Evolutionary conservation across 2,113 vertebrate genomes (phyloP), one percentile per base, ranked within the genome.

Genomic region (Rhodinocichla rosea): DNA sequence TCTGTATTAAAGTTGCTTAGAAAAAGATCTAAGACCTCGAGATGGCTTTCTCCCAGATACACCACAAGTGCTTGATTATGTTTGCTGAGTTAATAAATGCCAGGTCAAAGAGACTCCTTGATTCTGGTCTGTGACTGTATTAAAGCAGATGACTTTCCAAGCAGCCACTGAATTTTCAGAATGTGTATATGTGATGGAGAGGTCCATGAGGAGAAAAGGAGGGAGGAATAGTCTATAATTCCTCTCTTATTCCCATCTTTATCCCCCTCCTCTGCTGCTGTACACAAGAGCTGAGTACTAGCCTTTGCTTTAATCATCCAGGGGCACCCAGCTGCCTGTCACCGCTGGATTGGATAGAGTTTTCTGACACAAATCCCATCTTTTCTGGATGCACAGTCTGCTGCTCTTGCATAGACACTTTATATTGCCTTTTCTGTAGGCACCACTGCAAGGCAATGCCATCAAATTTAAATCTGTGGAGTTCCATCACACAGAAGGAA

Each of bases 361-460:
- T 90, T 83, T 83, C 83, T 77, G 69, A 74, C 73, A 90, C 64
- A 84, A 68, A 94, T 89, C 44, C 49, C 83, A 75, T 92, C 35
- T 89, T 93, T 78, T 81, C 83, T 55, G 64, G 52, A 53, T 77
- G 75, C 63, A 94, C 82, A 69, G 63, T 80, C 92, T 64, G 67
- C 88, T 92, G 81, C 93, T 89, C 87, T 82, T 85, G 78, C 1
- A 0, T 75, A 49, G 88, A 91, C n/a, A 69, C 39, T 76, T 70
- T 33, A 50, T 52, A 75, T 74, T 75, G 77, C 74, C n/a, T 83
- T 89, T 94, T 64, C 74, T 68, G 69, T n/a, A 52, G 37, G 73
- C 65, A 81, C 6, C 33, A 7, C 28, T 60, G 60, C 52, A 67
- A 65, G 52, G 76, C 75, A 78, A 64, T 26, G 13, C 9, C 8